Percentiles rank a stretch among this genome's conserved stretches.
Conservation (phyloP, 1,140 invertebrate species). For the Conus ventricosus region DNA sequence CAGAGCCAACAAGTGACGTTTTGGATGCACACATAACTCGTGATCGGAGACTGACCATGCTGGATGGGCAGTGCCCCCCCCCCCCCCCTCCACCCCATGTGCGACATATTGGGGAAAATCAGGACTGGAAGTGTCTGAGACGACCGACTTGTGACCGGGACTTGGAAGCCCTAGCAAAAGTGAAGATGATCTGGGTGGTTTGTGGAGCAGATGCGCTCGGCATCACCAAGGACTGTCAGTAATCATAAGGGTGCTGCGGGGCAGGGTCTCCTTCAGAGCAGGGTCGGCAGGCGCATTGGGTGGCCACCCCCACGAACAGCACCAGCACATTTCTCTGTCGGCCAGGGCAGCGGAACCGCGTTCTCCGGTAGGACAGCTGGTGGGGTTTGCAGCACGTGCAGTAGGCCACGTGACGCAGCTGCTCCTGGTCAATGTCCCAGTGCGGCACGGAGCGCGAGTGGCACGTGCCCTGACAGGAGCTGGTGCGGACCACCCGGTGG, state of each 20-base stretch:
- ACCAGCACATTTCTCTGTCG: neutral
- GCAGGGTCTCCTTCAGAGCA: slow-evolving; percentile 39
- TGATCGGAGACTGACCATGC: too few relatives aligned
- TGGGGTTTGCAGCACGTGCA: slow-evolving; percentile 49
- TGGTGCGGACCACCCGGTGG: slow-evolving; percentile 20
- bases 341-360: slow-evolving; percentile 34
- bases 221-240: neutral
- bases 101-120: neutral
- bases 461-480: slow-evolving; percentile 43
- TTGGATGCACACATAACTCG: neutral
- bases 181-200: neutral
- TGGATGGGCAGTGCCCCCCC: too few relatives aligned
- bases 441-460: slow-evolving; percentile 47
- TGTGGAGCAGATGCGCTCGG: neutral
- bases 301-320: slow-evolving; percentile 11
- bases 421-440: slow-evolving; percentile 41
- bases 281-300: slow-evolving; percentile 42
- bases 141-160: neutral
- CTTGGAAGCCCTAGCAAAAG: too few relatives aligned
- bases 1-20: neutral
- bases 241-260: slow-evolving; percentile 44
- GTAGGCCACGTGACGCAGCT: slow-evolving; percentile 33
- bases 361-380: neutral
- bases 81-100: neutral
- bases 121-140: neutral